Evolutionary conservation across 1,140 invertebrate genomes (phyloP).

Genomic region (Drosophila asahinai): DNA sequence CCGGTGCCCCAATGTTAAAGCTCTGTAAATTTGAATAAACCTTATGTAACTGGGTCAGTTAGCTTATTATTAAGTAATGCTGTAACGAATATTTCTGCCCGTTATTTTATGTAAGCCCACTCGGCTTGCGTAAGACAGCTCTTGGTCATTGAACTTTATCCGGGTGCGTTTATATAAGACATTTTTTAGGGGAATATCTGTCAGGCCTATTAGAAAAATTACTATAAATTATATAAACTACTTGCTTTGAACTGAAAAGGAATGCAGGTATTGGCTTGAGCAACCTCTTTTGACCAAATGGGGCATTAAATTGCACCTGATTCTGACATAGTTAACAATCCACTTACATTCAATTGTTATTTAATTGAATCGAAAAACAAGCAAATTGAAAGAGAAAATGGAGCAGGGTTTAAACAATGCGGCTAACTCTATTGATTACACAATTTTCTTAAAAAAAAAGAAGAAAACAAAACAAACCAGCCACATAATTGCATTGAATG

Average conservation of each 20-base stretch:
- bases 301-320: slow-evolving; percentile 9
- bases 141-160: slow-evolving; percentile 21
- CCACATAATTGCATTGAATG: slow-evolving; percentile 24
- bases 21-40: slow-evolving; percentile 25
- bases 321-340: slow-evolving; percentile 8
- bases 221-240: too few species aligned
- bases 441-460: not conserved
- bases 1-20: slow-evolving; percentile 25
- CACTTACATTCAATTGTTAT: slow-evolving; percentile 26
- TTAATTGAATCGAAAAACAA: slow-evolving; percentile 20
- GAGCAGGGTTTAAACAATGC: slow-evolving; percentile 17
- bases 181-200: not conserved
- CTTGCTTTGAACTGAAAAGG: too few species aligned
- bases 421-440: slow-evolving; percentile 20
- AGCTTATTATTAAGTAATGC: slow-evolving; percentile 34
- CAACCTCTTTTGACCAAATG: not conserved
- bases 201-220: not conserved
- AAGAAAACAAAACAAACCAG: not conserved
- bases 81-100: slow-evolving; percentile 3
- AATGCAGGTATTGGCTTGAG: not conserved
- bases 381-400: slow-evolving; percentile 16
- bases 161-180: not conserved
- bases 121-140: slow-evolving; percentile 20
- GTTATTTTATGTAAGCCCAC: slow-evolving; percentile 12
- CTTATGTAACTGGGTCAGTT: slow-evolving; percentile 29